Base-by-base conservation (phyloP, 2,888 invertebrate genomes). In the Synanthedon formicaeformis region DNA sequence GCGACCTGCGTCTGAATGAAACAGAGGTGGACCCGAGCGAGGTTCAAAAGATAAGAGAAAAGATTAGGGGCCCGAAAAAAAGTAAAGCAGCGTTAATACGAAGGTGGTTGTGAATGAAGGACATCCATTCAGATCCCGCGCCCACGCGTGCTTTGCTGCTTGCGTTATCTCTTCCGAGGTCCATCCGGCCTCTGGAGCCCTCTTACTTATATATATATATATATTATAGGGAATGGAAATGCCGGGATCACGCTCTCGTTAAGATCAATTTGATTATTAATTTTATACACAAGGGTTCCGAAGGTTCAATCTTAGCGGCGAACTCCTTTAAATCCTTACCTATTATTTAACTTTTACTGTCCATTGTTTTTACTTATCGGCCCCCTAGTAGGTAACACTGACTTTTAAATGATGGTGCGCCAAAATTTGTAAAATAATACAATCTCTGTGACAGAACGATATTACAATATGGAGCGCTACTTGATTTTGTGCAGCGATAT, bases 21-120 rank as follows among this genome's bases (percentile, higher is more conserved):
- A 80, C 81, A 72, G 79, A 81, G 78, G 78, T 54, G 75, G 81
- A 79, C 81, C 75, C 73, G 68, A 73, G 72, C 71, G 79, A 79
- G 84, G 82, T 81, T 84, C 81, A 73, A 75, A 62, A 81, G 86
- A 87, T 87, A 87, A 87, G 81, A 81, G 78, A 66, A 71, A 77
- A 87, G 86, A 87, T 87, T 87, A 86, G 84, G 73, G 71, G 71
- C 67, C 69, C 64, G 73, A 75, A 81, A 83, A 85, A 85, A 85
- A 81, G 72, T 73, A 81, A 82, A 80, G 79, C 75, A 70, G 75
- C 75, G 81, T 86, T 86, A 84, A 86, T 84, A 84, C 73, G 73
- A 72, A 78, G 81, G 79, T 75, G 75, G 81, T 85, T 83, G 83
- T 86, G 86, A 87, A 87, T 87, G 86, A 83, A 85, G 79, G 80